A percentile compares a stretch with the other conserved stretches of the same genome.
These are phyloP conservation scores for Balanococcus diminutus DNA, from an alignment of 2,888 invertebrate genomes.

Conservation along the genomic window DNA sequence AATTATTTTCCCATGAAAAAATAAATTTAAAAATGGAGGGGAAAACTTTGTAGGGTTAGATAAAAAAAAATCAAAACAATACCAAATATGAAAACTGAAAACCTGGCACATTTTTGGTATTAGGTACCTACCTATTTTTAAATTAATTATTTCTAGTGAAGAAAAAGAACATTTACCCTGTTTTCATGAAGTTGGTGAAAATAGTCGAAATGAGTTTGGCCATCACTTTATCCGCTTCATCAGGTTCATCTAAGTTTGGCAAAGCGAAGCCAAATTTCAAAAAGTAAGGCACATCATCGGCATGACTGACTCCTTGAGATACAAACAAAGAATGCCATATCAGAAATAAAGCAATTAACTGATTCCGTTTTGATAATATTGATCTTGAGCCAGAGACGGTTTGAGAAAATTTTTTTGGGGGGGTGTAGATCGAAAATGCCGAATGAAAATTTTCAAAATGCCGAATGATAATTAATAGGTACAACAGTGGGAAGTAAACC, in stretches of 20 bases:
- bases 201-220: slow-evolving; percentile 65
- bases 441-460: no score
- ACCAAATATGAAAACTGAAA: no score
- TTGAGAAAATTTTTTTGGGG: no score
- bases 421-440: no score
- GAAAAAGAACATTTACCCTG: slow-evolving; percentile 62
- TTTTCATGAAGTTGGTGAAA: slow-evolving; percentile 66
- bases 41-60: no score
- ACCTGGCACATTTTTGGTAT: no score
- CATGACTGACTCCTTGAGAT: slow-evolving; percentile 59
- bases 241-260: no score
- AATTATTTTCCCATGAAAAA: no score
- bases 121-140: not conserved
- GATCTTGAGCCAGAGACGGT: not conserved
- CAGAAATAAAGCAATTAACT: not conserved
- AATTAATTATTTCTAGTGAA: not conserved
- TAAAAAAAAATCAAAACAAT: no score
- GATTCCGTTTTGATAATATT: not conserved
- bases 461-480: no score
- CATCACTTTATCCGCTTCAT: slow-evolving; percentile 65
- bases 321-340: slow-evolving; percentile 27
- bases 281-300: slow-evolving; percentile 58
- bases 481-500: no score
- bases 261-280: slow-evolving; percentile 55
- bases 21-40: no score